Conservation (phyloP, 2,888 invertebrate species). For the Philereme vetulata region DNA sequence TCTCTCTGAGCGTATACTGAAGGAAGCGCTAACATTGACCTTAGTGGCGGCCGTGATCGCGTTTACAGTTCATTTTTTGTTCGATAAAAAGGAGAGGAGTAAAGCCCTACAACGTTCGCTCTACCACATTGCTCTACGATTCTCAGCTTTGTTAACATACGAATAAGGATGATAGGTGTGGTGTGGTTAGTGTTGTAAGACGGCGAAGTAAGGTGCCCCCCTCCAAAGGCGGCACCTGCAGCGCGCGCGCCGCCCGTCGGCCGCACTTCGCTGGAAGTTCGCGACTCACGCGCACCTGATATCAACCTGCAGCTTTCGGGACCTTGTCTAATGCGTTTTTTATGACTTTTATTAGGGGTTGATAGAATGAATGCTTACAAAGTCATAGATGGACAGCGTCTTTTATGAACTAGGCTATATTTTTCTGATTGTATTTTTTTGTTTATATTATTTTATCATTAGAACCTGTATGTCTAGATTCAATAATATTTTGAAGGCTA, state of each 20-base stretch:
- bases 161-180: conserved; percentile 31
- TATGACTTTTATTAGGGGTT: conserved; percentile 15
- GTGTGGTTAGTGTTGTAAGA: conserved; percentile 67
- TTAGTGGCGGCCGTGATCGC: conserved; percentile 84
- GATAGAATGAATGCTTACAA: neutral
- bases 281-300: conserved; percentile 68
- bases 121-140: conserved; percentile 17
- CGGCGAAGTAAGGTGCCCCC: conserved; percentile 79
- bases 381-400: neutral
- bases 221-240: conserved; percentile 82
- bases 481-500: too few species aligned
- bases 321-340: conserved; percentile 36
- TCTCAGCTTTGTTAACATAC: conserved; percentile 35
- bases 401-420: neutral
- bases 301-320: conserved; percentile 57
- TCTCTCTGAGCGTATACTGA: conserved; percentile 82
- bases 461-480: too few species aligned
- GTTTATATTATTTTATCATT: too few species aligned
- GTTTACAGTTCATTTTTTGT: conserved; percentile 85
- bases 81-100: conserved; percentile 84
- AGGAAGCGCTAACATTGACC: conserved; percentile 84
- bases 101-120: conserved; percentile 71
- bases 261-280: conserved; percentile 61
- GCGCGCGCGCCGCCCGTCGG: conserved; percentile 77
- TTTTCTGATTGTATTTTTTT: too few species aligned